Evolutionary conservation across 2,888 invertebrate species (phyloP).

Genomic region (Aromia moschata): DNA sequence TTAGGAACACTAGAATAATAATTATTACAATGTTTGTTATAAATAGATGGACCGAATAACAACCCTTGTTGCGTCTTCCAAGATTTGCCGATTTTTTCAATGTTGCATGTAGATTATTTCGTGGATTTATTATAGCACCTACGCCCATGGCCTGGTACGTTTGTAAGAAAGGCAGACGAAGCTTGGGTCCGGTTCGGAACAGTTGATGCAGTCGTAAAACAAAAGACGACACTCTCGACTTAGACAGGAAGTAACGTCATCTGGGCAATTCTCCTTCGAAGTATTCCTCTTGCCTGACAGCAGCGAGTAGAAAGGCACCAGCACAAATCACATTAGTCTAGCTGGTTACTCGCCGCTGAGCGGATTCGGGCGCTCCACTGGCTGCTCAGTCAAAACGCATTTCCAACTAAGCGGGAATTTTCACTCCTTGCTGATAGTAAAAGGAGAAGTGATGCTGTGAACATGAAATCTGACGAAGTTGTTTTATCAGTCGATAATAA

Average conservation of each 20-base stretch:
- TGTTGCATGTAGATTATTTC: too few relatives aligned
- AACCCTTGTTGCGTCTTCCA: too few relatives aligned
- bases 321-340: constrained; percentile 15
- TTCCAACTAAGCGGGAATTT: background rate
- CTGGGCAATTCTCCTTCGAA: constrained; percentile 37
- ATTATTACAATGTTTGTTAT: too few relatives aligned
- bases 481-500: too few relatives aligned
- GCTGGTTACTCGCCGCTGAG: constrained; percentile 3
- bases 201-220: constrained; percentile 49
- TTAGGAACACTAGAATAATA: too few relatives aligned
- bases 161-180: constrained; percentile 18
- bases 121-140: background rate
- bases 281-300: constrained; percentile 5
- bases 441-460: too few relatives aligned
- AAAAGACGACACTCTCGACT: constrained; percentile 42
- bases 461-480: too few relatives aligned
- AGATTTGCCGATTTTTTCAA: too few relatives aligned
- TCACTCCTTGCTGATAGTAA: too few relatives aligned
- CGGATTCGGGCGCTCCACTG: background rate
- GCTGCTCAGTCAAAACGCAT: background rate
- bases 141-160: background rate
- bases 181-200: constrained; percentile 38
- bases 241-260: constrained; percentile 47
- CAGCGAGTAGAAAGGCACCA: constrained; percentile 2
- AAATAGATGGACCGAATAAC: too few relatives aligned